A percentile compares a stretch with the other conserved stretches of the same genome.
Conservation (phyloP, 2,113 vertebrate genomes). For the Cyanoliseus patagonus region DNA sequence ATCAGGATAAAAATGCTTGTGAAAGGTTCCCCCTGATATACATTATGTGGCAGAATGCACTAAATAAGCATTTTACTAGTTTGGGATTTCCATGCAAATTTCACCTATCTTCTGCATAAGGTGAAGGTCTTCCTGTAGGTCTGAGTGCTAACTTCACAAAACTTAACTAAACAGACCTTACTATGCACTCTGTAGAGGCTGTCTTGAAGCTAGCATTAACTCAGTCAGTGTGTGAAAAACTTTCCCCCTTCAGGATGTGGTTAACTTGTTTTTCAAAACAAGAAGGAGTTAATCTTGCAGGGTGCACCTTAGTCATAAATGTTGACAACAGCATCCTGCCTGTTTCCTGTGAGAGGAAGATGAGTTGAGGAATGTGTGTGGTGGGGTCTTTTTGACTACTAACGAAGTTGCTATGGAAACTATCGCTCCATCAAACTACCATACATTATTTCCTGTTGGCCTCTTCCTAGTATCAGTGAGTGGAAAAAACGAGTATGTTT, state of each 20-base stretch:
- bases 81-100: not conserved
- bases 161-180: not conserved
- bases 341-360: not conserved
- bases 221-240: not conserved
- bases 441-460: not conserved
- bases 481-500: not conserved
- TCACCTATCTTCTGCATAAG: not conserved
- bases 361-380: not conserved
- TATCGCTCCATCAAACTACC: not conserved
- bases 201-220: not conserved
- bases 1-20: not conserved
- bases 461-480: not conserved
- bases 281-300: not conserved
- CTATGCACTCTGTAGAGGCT: not conserved
- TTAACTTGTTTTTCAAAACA: not conserved
- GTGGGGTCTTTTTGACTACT: not conserved
- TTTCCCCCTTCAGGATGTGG: conserved; percentile 16
- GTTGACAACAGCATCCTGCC: conserved; percentile 36
- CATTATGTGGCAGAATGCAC: not conserved
- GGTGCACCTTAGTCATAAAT: not conserved
- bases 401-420: not conserved
- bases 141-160: not conserved
- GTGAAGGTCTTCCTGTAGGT: not conserved
- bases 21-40: not conserved
- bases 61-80: not conserved